Evolutionary conservation across 1,140 invertebrate species (phyloP).

Genomic region (Sycophila sp.): DNA sequence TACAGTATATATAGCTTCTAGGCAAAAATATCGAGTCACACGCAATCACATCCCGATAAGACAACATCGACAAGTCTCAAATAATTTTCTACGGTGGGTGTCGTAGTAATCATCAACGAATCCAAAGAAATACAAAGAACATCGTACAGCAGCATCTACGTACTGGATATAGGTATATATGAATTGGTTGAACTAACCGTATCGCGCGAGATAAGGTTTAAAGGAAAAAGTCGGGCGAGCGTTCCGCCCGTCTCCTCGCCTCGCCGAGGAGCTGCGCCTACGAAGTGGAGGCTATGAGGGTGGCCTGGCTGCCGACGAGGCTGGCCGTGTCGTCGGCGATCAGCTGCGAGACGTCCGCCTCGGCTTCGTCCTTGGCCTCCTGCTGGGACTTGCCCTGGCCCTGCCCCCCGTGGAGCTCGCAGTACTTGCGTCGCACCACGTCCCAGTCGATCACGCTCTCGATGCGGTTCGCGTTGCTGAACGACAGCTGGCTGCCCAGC

Average conservation of each 20-base stretch:
- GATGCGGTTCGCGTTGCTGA: constrained; percentile 77
- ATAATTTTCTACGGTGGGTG: constrained; percentile 13
- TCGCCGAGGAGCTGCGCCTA: not conserved
- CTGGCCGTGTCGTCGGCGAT: constrained; percentile 30
- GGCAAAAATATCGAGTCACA: constrained; percentile 3
- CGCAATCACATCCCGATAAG: no score
- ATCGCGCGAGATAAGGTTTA: constrained; percentile 3
- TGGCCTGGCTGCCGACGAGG: constrained; percentile 29
- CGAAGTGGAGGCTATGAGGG: constrained; percentile 24
- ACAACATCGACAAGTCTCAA: no score
- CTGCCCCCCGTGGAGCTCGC: constrained; percentile 80
- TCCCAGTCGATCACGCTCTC: constrained; percentile 94
- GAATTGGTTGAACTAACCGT: constrained; percentile 9
- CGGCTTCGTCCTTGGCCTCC: constrained; percentile 38
- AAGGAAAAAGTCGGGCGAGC: constrained; percentile 4
- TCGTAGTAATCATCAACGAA: no score
- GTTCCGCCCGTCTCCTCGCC: not conserved
- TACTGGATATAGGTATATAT: no score
- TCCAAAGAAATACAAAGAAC: no score
- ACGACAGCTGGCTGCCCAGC: constrained; percentile 84
- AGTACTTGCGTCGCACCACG: constrained; percentile 86
- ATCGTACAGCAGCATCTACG: not conserved
- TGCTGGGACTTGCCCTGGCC: constrained; percentile 18
- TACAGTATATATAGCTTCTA: not conserved
- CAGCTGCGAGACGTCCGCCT: not conserved